phyloP scores from a whole-genome alignment of 2,113 vertebrate species.

The Atlantisia rogersi region DNA sequence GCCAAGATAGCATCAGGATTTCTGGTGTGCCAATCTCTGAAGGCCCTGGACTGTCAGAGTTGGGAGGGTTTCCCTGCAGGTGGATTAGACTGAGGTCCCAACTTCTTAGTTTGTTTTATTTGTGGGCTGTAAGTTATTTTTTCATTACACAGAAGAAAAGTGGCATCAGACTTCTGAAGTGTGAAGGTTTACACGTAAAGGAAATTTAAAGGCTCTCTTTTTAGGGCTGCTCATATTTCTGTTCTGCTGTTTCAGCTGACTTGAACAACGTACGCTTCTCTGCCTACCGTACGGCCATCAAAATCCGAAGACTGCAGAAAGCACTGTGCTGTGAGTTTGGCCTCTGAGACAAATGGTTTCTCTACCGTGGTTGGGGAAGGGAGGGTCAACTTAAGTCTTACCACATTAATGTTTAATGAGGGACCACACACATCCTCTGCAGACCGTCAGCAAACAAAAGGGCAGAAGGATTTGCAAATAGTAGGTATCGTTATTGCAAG shows the following conservation, averaged over 20 bases:
- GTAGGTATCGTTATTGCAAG: not conserved
- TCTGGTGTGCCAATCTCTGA: not conserved
- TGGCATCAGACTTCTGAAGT: not conserved
- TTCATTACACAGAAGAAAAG: not conserved
- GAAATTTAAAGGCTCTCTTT: not conserved
- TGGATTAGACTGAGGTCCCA: not conserved
- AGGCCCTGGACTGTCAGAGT: not conserved
- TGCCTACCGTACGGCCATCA: constrained; percentile 97
- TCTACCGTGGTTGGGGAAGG: not conserved
- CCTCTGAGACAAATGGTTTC: not conserved
- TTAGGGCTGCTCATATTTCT: not conserved
- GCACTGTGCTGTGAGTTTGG: constrained; percentile 91
- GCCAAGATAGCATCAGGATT: not conserved
- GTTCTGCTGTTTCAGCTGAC: constrained; percentile 82
- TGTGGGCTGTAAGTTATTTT: too few relatives aligned
- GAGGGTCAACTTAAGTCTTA: not conserved
- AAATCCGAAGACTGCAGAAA: constrained; percentile 96
- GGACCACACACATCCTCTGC: not conserved
- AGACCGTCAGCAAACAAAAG: not conserved
- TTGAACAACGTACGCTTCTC: constrained; percentile 98
- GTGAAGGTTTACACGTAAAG: not conserved
- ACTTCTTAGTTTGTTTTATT: not conserved
- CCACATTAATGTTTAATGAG: not conserved
- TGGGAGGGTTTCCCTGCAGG: not conserved
- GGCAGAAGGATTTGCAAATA: not conserved